Evolutionary conservation across 2,888 invertebrate genomes (phyloP), one percentile per base, ranked within the genome.

Genomic region (Chymomyza procnemis): DNA sequence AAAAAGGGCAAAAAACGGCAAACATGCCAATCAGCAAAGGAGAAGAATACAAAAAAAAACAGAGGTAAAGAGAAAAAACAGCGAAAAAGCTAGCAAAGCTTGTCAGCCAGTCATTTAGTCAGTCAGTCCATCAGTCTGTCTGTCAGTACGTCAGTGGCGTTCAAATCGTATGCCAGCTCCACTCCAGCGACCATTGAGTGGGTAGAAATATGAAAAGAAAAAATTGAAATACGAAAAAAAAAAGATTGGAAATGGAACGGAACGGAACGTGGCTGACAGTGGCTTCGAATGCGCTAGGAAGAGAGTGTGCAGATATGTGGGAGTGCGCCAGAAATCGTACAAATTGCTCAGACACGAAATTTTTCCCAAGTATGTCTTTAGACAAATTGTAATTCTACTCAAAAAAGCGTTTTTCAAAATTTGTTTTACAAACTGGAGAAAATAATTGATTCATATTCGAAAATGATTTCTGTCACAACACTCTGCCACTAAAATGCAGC

Each of bases 91-190:
- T 18, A 50, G 18, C 18, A 50, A 50, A 50, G 50, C 22, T 56
- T 21, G 56, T 67, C 67, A 47, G 74, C 59, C 67, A 67, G 73
- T 68, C 64, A 61, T 78, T 71, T 62, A 64, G 66, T 61, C 47
- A 56, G 64, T 64, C 66, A 55, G 66, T 60, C 41, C 41, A 64
- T 50, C 54, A 21, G 66, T 62, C 26, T 3, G 61, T 61, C 48
- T 2, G 9, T 16, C 60, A n/a, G 50, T 16, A 16, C 34, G 34
- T 55, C 34, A 34, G 30, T 57, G 22, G 55, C 18, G 55, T 55
- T 41, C 34, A 8, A 41, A 41, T 41, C 34, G 34, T 41, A 41
- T 41, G 34, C 34, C 34, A 41, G 34, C n/a, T n/a, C n/a, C n/a
- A n/a, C n/a, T 41, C 34, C 34, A 41, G 12, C 6, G 50, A 12